A percentile compares a stretch with the other conserved stretches of the same genome.
These are phyloP conservation scores for Labeo catla DNA, from an alignment of 2,113 vertebrate genomes.

Conservation along the genomic window DNA sequence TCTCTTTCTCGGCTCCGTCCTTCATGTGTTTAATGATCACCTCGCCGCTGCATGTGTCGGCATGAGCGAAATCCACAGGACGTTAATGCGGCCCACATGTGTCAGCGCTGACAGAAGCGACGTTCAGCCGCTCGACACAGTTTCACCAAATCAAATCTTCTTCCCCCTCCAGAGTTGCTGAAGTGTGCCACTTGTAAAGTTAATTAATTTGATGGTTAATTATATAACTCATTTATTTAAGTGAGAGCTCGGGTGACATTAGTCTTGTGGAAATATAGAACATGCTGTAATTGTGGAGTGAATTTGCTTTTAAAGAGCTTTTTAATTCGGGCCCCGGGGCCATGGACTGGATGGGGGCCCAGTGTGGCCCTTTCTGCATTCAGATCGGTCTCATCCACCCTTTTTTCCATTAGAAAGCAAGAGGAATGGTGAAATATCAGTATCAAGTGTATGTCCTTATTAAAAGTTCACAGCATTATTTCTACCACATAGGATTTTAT, in stretches of 20 bases:
- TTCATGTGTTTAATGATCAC: conserved; percentile 50
- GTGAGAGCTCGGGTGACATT: conserved; percentile 54
- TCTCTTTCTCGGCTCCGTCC: conserved; percentile 37
- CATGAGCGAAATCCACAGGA: conserved; percentile 43
- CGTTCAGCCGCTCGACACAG: not conserved
- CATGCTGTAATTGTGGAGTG: conserved; percentile 60
- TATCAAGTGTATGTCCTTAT: not conserved
- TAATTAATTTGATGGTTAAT: conserved; percentile 63
- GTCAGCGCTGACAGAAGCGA: conserved; percentile 30
- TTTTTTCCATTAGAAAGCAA: not conserved
- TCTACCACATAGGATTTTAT: not conserved
- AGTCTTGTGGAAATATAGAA: conserved; percentile 55
- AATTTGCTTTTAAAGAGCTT: conserved; percentile 54
- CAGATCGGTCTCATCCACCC: conserved; percentile 1
- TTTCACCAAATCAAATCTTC: conserved; percentile 12
- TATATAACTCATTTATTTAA: conserved; percentile 63
- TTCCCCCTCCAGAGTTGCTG: conserved; percentile 48
- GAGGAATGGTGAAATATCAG: conserved; percentile 4
- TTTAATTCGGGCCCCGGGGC: conserved; percentile 53
- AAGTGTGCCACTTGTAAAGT: conserved; percentile 61
- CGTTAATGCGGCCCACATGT: conserved; percentile 18
- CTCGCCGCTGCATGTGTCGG: not conserved
- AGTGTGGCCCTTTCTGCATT: conserved; percentile 24
- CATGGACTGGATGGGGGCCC: conserved; percentile 24
- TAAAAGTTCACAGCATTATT: not conserved